Conservation (phyloP, 2,113 vertebrate genomes). For the Andinoacara biseriatus region DNA sequence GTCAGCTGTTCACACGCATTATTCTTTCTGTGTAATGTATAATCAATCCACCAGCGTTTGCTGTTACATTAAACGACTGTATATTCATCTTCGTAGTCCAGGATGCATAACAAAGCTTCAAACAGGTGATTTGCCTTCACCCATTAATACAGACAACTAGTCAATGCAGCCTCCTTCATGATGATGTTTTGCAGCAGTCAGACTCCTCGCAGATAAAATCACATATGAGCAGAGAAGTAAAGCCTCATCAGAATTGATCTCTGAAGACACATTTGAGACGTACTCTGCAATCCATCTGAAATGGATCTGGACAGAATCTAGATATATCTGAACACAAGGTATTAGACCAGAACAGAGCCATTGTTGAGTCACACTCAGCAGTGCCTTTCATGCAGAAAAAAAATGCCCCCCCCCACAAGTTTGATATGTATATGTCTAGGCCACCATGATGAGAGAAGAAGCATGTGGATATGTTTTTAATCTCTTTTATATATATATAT, state of each 20-base stretch:
- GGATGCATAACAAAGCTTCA: neutral
- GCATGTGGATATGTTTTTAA: neutral
- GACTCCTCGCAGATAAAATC: conserved; percentile 38
- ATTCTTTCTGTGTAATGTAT: neutral
- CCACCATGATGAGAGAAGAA: neutral
- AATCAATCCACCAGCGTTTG: neutral
- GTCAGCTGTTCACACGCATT: neutral
- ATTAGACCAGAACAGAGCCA: neutral
- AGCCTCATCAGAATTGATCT: conserved; percentile 30
- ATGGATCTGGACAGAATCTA: conserved; percentile 30
- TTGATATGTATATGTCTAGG: neutral
- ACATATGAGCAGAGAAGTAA: conserved; percentile 23
- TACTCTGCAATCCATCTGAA: conserved; percentile 21
- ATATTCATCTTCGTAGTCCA: neutral
- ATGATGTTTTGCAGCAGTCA: conserved; percentile 6
- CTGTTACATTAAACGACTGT: neutral
- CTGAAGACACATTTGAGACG: conserved; percentile 30
- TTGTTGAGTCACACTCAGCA: conserved; percentile 5
- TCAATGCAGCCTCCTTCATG: neutral
- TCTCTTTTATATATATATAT: no score
- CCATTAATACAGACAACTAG: neutral
- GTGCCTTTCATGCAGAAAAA: neutral
- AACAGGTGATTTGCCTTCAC: neutral
- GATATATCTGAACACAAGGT: conserved; percentile 11
- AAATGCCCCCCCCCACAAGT: neutral